phyloP scores from a whole-genome alignment of 2,113 vertebrate species.

The Scopus umbretta region DNA sequence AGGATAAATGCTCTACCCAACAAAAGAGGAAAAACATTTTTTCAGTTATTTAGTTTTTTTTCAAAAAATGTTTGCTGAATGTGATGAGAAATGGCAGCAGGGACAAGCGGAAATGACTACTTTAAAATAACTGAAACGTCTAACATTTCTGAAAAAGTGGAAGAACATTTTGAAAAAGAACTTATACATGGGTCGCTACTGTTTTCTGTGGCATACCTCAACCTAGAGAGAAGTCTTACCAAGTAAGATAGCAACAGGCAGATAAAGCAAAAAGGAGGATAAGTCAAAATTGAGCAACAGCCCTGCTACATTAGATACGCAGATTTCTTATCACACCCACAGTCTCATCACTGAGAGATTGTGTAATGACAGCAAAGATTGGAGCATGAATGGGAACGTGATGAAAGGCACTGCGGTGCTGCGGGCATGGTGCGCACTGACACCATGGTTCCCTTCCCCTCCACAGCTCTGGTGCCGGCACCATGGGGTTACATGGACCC shows the following conservation, averaged over 20 bases:
- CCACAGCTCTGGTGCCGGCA: fast-evolving
- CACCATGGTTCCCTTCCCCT: neutral
- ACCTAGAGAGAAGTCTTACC: neutral
- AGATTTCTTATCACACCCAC: constrained; percentile 14
- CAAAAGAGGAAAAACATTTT: neutral
- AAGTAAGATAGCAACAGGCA: neutral
- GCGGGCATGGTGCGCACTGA: neutral
- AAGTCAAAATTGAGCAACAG: constrained; percentile 3
- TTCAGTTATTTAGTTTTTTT: neutral
- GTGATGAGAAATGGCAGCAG: fast-evolving
- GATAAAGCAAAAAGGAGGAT: neutral
- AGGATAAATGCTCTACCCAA: neutral
- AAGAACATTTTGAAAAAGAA: neutral
- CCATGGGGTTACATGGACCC: neutral
- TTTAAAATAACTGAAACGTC: neutral
- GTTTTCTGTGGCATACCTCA: neutral
- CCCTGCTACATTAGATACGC: neutral
- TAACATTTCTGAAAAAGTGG: neutral
- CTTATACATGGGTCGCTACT: neutral
- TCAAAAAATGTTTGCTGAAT: neutral
- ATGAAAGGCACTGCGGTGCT: neutral
- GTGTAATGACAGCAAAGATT: neutral
- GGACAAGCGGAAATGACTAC: fast-evolving
- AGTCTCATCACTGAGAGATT: neutral
- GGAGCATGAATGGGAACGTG: neutral